Conservation (phyloP, 2,113 vertebrate species). For the Leptosomus discolor region DNA sequence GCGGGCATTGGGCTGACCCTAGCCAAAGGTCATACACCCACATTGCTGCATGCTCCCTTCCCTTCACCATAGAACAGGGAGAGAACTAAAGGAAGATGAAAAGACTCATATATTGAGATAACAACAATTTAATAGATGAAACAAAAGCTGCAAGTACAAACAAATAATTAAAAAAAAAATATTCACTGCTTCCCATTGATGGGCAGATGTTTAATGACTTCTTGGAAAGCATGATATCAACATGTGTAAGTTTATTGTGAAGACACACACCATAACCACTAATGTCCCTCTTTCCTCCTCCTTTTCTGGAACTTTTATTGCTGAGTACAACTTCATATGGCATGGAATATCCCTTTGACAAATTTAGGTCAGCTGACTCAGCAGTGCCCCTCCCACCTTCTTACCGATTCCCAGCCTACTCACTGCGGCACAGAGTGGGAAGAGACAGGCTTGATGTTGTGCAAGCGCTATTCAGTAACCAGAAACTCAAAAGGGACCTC, state of each 20-base stretch:
- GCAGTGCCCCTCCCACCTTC: neutral
- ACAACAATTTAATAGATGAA: neutral
- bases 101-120: neutral
- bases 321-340: neutral
- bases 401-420: neutral
- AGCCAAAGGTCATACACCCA: neutral
- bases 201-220: neutral
- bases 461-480: neutral
- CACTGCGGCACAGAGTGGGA: neutral
- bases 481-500: neutral
- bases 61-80: fast-evolving
- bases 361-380: neutral
- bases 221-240: neutral
- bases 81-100: neutral
- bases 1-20: neutral
- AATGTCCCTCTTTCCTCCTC: neutral
- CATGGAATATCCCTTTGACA: neutral
- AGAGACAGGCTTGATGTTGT: neutral
- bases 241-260: neutral
- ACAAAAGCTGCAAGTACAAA: neutral
- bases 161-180: fast-evolving
- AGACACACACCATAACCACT: neutral
- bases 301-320: neutral
- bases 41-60: neutral
- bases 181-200: neutral